Evolutionary conservation across 2,797 vertebrate genomes (phyloP).

Genomic region (Lindbergichthys nudifrons): DNA sequence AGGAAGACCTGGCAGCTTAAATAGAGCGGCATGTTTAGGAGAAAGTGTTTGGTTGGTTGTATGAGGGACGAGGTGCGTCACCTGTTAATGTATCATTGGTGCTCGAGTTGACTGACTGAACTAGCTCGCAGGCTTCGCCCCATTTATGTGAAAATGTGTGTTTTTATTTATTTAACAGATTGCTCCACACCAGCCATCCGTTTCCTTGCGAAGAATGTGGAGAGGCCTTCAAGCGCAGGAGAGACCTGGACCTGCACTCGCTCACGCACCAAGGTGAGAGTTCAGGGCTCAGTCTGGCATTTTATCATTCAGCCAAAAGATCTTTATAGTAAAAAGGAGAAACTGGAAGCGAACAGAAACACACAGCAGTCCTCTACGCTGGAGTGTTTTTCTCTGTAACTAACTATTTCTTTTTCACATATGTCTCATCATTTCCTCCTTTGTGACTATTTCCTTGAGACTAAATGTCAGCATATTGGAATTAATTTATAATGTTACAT

Average conservation of each 20-base stretch:
- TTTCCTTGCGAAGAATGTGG: conserved; percentile 90
- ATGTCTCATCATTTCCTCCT: neutral
- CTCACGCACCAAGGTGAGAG: conserved; percentile 88
- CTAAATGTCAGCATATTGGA: neutral
- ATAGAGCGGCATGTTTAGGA: too few relatives aligned
- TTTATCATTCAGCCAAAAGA: neutral
- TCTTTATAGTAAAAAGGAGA: neutral
- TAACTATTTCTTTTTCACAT: neutral
- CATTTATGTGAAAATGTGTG: neutral
- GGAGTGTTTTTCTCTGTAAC: neutral
- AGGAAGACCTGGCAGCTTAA: too few relatives aligned
- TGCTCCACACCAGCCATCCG: conserved; percentile 92
- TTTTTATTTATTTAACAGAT: conserved; percentile 66
- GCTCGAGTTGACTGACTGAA: too few relatives aligned
- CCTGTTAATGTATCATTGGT: too few relatives aligned
- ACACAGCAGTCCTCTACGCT: neutral
- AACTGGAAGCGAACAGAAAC: neutral
- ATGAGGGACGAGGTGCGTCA: too few relatives aligned
- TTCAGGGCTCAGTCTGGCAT: conserved; percentile 1
- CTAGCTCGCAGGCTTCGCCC: too few relatives aligned
- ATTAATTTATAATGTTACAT: too few relatives aligned
- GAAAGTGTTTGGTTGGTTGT: too few relatives aligned
- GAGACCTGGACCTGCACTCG: conserved; percentile 91
- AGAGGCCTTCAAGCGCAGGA: conserved; percentile 89
- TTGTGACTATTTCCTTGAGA: neutral